phyloP scores from a whole-genome alignment of 2,113 vertebrate species.

The Indicator indicator region DNA sequence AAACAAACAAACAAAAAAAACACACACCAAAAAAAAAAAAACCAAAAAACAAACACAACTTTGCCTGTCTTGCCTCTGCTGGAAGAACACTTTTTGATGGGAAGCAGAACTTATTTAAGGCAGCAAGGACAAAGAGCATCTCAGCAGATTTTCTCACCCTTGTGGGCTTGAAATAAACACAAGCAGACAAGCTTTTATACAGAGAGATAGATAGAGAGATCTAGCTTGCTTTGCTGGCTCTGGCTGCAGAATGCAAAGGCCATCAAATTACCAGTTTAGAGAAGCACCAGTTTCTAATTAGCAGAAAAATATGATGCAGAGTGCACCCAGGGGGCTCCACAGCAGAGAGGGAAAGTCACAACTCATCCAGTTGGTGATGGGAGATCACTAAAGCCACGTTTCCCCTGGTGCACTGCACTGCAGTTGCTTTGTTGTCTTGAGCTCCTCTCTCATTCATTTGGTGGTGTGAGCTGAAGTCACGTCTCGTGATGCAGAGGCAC shows the following conservation, averaged over 20 bases:
- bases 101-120: neutral
- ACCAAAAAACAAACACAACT: neutral
- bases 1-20: too few species aligned
- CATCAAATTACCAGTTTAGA: slow-evolving; percentile 30
- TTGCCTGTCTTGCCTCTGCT: neutral
- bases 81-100: neutral
- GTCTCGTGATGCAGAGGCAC: neutral
- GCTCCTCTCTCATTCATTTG: neutral
- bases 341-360: neutral
- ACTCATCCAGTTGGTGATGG: neutral
- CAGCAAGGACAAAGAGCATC: neutral
- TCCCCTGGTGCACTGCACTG: neutral
- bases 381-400: neutral
- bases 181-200: neutral
- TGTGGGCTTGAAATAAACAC: neutral
- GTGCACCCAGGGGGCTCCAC: neutral
- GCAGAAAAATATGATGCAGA: neutral
- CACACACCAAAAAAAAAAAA: neutral
- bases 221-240: slow-evolving; percentile 1
- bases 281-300: slow-evolving; percentile 48
- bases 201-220: neutral
- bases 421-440: slow-evolving; percentile 41
- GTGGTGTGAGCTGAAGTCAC: neutral
- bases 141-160: neutral
- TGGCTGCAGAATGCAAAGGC: slow-evolving; percentile 17